Base-by-base conservation (phyloP, 2,888 invertebrate species). In the Limnephilus marmoratus region DNA sequence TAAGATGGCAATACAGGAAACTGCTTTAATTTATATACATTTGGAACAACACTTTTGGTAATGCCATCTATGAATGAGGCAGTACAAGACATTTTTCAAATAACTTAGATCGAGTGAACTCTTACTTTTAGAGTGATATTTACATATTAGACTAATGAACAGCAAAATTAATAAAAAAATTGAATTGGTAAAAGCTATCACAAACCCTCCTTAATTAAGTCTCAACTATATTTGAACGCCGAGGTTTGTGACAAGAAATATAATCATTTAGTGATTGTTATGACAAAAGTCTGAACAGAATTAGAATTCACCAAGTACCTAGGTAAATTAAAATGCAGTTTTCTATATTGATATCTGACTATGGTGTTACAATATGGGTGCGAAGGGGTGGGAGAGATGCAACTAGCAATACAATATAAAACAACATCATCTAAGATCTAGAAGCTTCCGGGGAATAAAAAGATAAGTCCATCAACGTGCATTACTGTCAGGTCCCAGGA, bases 401-500 rank as follows among this genome's bases (percentile, higher is more conserved):
- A 68, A 68, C 68, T 68, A 68, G 68, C 24, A 24, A n/a, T 49
- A 49, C 86, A 86, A 45, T 86, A 86, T 15, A 86, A 24, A 41
- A 86, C 80, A 68, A 89, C 68, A 68, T 68, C 68, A 68, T 68
- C 68, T 89, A 89, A 11, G 34, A 24, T 88, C 88, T 88, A 88
- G 88, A 88, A 88, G 88, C 88, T 9, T 68, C 37, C 68, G 24
- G 53, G 31, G 68, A 68, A 68, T 68, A 1, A 68, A 68, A 24
- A 68, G n/a, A 31, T 80, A 37, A 80, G 9, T 89, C 31, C 68
- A 81, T n/a, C 37, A 68, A 89, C 88, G 88, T 89, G 88, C 88
- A 89, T 81, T 41, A 80, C 34, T 68, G 18, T 80, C 88, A 34
- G 80, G 34, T 80, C n/a, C 37, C 68, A 18, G 80, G n/a, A 68